Base-by-base conservation (phyloP, 2,797 vertebrate species). In the Eleutherodactylus coqui region DNA sequence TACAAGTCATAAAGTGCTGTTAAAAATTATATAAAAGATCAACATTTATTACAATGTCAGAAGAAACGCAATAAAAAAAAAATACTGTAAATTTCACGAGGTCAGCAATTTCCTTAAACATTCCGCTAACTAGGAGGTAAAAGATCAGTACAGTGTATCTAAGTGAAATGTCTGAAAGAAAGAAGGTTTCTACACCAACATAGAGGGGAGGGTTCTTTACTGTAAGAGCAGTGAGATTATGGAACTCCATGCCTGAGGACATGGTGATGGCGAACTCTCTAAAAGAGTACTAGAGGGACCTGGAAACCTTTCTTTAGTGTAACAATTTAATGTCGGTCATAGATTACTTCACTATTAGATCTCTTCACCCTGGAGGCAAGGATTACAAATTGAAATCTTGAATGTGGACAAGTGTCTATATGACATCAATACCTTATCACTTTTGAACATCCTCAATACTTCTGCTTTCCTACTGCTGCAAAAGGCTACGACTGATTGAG, bases 1-100 rank as follows among this genome's bases (percentile, higher is more conserved):
- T 87, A 70, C 75, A 79, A 77, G 81, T 87, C 81, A 79, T 87
- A 84, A 87, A 87, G 75, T 79, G 79, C 81, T 79, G 86, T 87
- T 87, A 87, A 83, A 83, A 79, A 87, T 73, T 79, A 87, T 69
- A 72, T 14, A 19, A 67, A 67, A 24, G 83, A 82, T 45, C 58
- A 77, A 83, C 62, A 83, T 76, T 55, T 76, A 82, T 86, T 58
- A 69, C 85, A 86, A 82, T 78, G 80, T 86, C 85, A 86, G 64
- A 86, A 73, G 84, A 86, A 81, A 86, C 17, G 51, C 69, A 75
- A 75, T 80, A 76, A 75, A 85, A 72, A 29, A 51, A 51, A 51
- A 85, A 38, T 60, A 86, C 43, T 41, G 75, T 64, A 80, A 76
- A 36, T 78, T 70, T 69, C 83, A 85, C 83, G 70, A 78, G 55